phyloP scores from a whole-genome alignment of 2,797 vertebrate genomes.

The Clarias laeviceps region DNA sequence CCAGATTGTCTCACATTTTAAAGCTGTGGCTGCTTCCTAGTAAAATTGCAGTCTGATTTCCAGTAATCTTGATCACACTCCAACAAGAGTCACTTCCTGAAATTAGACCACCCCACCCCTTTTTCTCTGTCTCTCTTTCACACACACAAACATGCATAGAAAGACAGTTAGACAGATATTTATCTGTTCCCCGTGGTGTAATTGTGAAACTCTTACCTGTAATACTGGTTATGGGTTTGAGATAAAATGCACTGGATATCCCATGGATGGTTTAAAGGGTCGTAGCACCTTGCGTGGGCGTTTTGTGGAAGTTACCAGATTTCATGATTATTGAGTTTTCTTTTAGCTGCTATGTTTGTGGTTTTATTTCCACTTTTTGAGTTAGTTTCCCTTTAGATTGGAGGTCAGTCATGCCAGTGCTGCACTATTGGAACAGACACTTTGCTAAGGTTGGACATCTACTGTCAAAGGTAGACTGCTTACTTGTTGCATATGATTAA shows the following conservation, averaged over 20 bases:
- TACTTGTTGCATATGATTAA: neutral
- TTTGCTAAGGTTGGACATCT: slow-evolving; percentile 11
- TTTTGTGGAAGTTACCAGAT: neutral
- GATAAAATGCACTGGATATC: neutral
- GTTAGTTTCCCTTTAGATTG: neutral
- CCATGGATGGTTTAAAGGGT: neutral
- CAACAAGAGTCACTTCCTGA: slow-evolving; percentile 48
- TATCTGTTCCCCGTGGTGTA: slow-evolving; percentile 19
- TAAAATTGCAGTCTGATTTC: slow-evolving; percentile 34
- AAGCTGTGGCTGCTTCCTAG: neutral
- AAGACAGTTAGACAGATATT: slow-evolving; percentile 18
- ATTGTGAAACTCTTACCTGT: slow-evolving; percentile 29
- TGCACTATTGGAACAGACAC: slow-evolving; percentile 21
- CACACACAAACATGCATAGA: neutral
- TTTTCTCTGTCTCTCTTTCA: neutral
- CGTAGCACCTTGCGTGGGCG: too few relatives aligned
- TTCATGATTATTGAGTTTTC: neutral
- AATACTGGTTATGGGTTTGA: neutral
- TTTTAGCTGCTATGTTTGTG: neutral
- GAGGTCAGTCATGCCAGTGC: neutral
- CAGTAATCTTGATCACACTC: slow-evolving; percentile 40
- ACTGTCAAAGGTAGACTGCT: slow-evolving; percentile 10
- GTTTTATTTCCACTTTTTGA: neutral
- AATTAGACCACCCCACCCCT: slow-evolving; percentile 36
- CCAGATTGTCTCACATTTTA: neutral